phyloP scores from a whole-genome alignment of 2,888 invertebrate genomes.

The Apodemia mormo region DNA sequence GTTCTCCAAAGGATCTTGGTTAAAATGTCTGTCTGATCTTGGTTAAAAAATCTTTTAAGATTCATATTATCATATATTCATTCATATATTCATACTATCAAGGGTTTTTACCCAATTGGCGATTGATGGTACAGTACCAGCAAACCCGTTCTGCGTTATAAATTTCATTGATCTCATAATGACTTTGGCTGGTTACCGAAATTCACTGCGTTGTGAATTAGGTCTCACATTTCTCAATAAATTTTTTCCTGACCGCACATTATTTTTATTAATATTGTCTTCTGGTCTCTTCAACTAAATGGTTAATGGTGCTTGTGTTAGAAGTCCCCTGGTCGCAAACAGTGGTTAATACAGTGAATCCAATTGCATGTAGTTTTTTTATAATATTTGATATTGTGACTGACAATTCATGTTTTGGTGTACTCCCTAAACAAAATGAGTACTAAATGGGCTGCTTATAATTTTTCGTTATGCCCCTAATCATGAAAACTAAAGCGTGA shows the following conservation, averaged over 20 bases:
- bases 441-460: constrained; percentile 29
- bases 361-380: constrained; percentile 33
- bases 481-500: constrained; percentile 33
- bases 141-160: constrained; percentile 14
- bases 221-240: constrained; percentile 28
- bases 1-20: not conserved
- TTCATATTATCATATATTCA: not conserved
- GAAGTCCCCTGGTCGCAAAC: constrained; percentile 33
- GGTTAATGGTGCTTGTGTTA: constrained; percentile 17
- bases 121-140: constrained; percentile 21
- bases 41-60: constrained; percentile 18
- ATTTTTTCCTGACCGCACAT: constrained; percentile 26
- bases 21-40: constrained; percentile 17
- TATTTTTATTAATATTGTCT: not conserved
- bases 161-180: constrained; percentile 24
- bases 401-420: not conserved
- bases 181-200: constrained; percentile 24
- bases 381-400: not conserved
- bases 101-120: constrained; percentile 27
- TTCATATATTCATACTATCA: constrained; percentile 21
- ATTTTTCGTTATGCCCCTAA: constrained; percentile 30
- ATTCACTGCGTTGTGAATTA: constrained; percentile 23
- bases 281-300: not conserved
- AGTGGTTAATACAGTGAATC: not conserved
- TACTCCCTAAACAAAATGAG: constrained; percentile 32